Conservation (phyloP, 1,140 invertebrate genomes). For the Cherax quadricarinatus region DNA sequence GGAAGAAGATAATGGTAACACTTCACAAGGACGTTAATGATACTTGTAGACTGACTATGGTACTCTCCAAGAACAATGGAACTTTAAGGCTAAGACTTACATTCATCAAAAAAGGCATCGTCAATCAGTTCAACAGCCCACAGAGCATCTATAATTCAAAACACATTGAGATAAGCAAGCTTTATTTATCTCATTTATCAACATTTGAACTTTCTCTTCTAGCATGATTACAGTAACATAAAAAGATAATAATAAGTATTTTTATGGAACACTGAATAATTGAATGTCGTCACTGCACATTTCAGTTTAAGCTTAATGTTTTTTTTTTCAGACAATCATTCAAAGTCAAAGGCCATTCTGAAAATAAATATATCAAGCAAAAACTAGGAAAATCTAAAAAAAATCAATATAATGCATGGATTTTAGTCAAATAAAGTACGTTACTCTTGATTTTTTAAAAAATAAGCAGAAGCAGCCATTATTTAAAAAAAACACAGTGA, state of each 20-base stretch:
- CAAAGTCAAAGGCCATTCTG: constrained; percentile 22
- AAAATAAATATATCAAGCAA: constrained; percentile 3
- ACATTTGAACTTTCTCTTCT: not conserved
- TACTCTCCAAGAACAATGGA: constrained; percentile 40
- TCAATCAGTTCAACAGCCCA: constrained; percentile 70
- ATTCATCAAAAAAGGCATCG: constrained; percentile 68
- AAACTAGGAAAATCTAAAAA: not conserved
- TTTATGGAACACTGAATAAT: no score
- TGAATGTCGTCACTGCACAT: no score
- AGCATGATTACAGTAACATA: not conserved
- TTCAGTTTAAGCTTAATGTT: no score
- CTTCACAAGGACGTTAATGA: not conserved
- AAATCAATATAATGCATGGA: not conserved
- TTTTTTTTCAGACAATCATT: not conserved
- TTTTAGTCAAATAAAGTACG: not conserved
- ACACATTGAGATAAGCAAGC: constrained; percentile 55
- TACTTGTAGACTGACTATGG: constrained; percentile 34
- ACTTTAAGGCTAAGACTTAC: constrained; percentile 59
- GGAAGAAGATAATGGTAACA: not conserved
- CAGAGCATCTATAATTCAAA: constrained; percentile 74
- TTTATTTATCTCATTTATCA: not conserved
- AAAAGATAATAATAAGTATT: not conserved
- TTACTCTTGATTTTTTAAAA: not conserved
- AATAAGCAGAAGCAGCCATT: no score
- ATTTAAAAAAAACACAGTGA: no score